phyloP scores from a whole-genome alignment of 2,888 invertebrate genomes.

The Clusia tigrina region DNA sequence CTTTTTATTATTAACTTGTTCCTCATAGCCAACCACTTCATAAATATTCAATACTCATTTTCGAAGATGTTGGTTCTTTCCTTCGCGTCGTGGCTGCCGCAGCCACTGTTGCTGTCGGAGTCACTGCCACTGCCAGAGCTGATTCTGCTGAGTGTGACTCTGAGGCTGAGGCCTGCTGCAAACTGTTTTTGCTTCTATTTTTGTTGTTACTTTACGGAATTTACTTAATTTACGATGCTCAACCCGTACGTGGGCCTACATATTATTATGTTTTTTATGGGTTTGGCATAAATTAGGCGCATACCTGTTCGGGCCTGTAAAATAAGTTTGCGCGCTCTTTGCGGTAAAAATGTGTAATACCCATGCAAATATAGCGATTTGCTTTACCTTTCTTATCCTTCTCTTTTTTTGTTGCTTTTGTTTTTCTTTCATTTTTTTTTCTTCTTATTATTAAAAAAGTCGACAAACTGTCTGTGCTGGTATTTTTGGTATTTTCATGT shows the following conservation, averaged over 20 bases:
- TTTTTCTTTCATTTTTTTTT: background rate
- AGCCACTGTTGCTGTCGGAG: too few species aligned
- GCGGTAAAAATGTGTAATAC: background rate
- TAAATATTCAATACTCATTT: slow-evolving; percentile 3
- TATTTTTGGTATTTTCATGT: background rate
- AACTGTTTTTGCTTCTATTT: background rate
- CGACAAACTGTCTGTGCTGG: slow-evolving; percentile 14
- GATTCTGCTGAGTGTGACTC: too few species aligned
- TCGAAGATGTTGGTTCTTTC: background rate
- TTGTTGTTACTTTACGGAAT: background rate
- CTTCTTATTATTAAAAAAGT: background rate
- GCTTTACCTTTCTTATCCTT: background rate
- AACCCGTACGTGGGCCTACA: background rate
- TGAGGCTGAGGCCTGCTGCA: slow-evolving; percentile 42
- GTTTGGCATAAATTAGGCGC: background rate
- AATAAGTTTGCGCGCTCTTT: slow-evolving; percentile 9
- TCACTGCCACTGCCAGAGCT: too few species aligned
- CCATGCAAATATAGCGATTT: background rate
- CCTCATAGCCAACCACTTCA: background rate
- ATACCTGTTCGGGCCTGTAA: background rate
- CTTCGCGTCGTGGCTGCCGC: slow-evolving; percentile 31
- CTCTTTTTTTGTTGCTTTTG: background rate
- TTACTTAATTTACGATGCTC: slow-evolving; percentile 15
- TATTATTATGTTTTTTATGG: background rate
- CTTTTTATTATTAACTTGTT: background rate